Base-by-base conservation (phyloP, 1,140 invertebrate species). In the Lepidotrigona ventralis region DNA sequence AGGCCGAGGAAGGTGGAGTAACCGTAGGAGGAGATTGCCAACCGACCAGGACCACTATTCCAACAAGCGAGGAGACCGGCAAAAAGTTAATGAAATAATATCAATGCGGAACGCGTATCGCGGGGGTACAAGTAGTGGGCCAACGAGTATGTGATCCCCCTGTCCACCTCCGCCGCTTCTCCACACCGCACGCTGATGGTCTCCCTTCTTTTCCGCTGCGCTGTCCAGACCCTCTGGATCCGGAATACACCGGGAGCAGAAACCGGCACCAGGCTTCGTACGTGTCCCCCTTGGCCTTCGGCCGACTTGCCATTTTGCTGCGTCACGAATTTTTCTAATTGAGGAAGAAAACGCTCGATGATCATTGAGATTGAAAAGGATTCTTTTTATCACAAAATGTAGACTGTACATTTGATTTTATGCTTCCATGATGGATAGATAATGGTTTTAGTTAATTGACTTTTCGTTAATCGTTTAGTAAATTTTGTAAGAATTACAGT, bases 1-100 rank as follows among this genome's bases (percentile, higher is more conserved):
- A 64, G 78, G n/a, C 39, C 60, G 81, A 53, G 33, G 85, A 84
- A 89, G 84, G 82, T 85, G 68, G 70, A 83, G 81, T 70, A 83
- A 68, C 79, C 79, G 83, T 87, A 83, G 79, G 87, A 88, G 86
- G 79, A 90, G 89, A 79, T 83, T 80, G 85, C 88, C 85, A 86
- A 88, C 76, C 89, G 83, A 89, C 88, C 83, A 83, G 39, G 86
- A 88, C 89, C 91, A 90, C 91, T 89, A 87, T 86, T 83, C 83
- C 88, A 89, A 89, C 87, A 87, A 88, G 72, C 87, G 71, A 63
- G 78, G 88, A 88, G 88, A 88, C 84, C 83, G 73, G 89, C 88
- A 93, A 93, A 93, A 93, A 93, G 91, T 91, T 93, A 93, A 93
- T 93, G 93, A 93, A 93, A 93, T 93, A 93, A 93, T 93, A 93